A percentile compares a stretch with the other conserved stretches of the same genome.
phyloP scores from a whole-genome alignment of 92 coral and sea anemone species.

The Porites rus region DNA sequence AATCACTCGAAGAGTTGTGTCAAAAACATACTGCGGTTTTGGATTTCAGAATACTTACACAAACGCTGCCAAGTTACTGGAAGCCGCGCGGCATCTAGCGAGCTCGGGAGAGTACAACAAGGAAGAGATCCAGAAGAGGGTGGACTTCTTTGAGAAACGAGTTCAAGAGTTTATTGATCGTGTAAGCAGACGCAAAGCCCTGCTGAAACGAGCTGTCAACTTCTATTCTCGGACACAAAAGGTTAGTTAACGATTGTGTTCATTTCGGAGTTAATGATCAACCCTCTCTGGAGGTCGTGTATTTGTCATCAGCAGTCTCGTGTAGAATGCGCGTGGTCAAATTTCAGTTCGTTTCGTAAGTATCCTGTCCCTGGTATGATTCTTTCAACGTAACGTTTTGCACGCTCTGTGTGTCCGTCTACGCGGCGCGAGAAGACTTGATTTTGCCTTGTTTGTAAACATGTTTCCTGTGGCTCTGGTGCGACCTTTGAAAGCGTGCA shows the following conservation, averaged over 20 bases:
- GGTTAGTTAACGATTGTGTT: constrained; percentile 62
- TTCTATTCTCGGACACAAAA: constrained; percentile 97
- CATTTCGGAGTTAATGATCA: constrained; percentile 32
- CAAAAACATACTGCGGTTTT: constrained; percentile 26
- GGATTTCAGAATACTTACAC: constrained; percentile 97
- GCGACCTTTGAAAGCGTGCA: constrained; percentile 78
- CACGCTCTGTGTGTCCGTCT: constrained; percentile 39
- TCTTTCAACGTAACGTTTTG: constrained; percentile 50
- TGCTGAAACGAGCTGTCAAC: constrained; percentile 96
- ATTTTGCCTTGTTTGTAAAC: constrained; percentile 10
- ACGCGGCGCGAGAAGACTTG: not conserved
- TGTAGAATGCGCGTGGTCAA: constrained; percentile 9
- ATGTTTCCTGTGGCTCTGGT: constrained; percentile 84
- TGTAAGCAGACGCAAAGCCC: constrained; percentile 90
- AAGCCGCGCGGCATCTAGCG: constrained; percentile 93
- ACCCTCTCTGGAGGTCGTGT: constrained; percentile 29
- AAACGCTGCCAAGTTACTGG: constrained; percentile 93
- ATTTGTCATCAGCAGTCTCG: not conserved
- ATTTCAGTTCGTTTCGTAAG: constrained; percentile 15
- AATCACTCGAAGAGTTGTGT: not conserved
- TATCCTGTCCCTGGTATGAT: constrained; percentile 11
- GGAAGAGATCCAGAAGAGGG: constrained; percentile 91
- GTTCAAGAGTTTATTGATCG: constrained; percentile 96
- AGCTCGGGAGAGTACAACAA: constrained; percentile 95
- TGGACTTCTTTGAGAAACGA: constrained; percentile 92